phyloP scores from a whole-genome alignment of 2,113 vertebrate genomes.

The Upupa epops region DNA sequence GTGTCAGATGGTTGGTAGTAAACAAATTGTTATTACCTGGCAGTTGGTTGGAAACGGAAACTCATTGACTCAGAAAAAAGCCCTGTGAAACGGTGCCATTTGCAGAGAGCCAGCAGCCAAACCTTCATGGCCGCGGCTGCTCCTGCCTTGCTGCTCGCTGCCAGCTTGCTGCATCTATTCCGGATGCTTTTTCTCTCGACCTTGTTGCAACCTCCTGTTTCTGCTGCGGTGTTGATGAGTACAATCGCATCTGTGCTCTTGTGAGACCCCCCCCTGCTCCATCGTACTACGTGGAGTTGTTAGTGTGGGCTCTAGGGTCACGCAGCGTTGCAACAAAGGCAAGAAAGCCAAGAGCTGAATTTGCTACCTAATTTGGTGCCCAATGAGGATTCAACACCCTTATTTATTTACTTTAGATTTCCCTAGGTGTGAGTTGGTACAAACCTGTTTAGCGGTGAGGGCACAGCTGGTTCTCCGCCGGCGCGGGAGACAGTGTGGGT shows the following conservation, averaged over 20 bases:
- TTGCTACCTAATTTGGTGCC: neutral
- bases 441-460: neutral
- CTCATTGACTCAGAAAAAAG: neutral
- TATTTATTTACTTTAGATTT: neutral
- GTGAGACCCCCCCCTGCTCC: rapidly evolving
- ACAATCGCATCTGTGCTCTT: neutral
- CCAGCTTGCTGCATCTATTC: neutral
- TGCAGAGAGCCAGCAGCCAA: neutral
- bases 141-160: neutral
- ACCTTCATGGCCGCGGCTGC: rapidly evolving
- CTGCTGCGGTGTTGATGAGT: neutral
- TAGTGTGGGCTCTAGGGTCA: neutral
- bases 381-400: neutral
- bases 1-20: neutral
- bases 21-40: constrained; percentile 31
- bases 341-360: neutral
- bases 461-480: rapidly evolving
- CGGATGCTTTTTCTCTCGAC: neutral
- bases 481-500: rapidly evolving
- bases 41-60: neutral
- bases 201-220: neutral
- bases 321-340: rapidly evolving
- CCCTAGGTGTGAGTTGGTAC: neutral
- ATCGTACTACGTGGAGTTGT: too few species aligned
- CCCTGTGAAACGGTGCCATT: neutral